A percentile compares a stretch with the other conserved stretches of the same genome.
Conservation (phyloP, 1,140 invertebrate species). For the Drosophila busckii region DNA sequence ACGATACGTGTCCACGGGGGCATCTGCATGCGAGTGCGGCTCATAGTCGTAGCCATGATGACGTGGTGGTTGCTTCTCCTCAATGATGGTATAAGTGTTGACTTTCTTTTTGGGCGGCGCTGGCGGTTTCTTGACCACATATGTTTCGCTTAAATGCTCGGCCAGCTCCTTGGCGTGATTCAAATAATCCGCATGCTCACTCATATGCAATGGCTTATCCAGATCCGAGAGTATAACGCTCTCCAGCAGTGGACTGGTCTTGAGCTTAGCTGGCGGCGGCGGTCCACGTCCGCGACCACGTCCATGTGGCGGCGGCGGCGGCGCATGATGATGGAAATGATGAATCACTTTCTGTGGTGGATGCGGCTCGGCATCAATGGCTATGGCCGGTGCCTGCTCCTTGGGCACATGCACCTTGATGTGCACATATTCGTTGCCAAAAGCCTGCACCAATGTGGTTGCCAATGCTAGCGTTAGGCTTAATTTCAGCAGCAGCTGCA, state of each 20-base stretch:
- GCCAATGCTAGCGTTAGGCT: background rate
- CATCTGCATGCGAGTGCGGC: constrained; percentile 36
- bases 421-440: constrained; percentile 69
- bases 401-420: constrained; percentile 72
- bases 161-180: constrained; percentile 67
- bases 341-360: constrained; percentile 56
- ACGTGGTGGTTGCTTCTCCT: constrained; percentile 50
- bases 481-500: background rate
- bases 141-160: constrained; percentile 46
- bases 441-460: constrained; percentile 8
- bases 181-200: constrained; percentile 63
- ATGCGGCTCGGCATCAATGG: constrained; percentile 19
- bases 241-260: constrained; percentile 50
- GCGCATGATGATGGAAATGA: constrained; percentile 58
- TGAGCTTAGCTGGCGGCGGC: constrained; percentile 24
- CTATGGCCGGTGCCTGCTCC: constrained; percentile 32
- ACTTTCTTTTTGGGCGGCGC: constrained; percentile 58
- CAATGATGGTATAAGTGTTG: constrained; percentile 65
- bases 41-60: constrained; percentile 35
- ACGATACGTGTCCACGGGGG: constrained; percentile 49
- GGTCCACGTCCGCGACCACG: constrained; percentile 2
- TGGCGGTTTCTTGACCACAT: constrained; percentile 38
- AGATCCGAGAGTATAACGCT: constrained; percentile 62
- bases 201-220: constrained; percentile 60
- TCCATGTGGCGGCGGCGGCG: constrained; percentile 46